Conservation (phyloP, 2,113 vertebrate genomes). For the Xenus cinereus region DNA sequence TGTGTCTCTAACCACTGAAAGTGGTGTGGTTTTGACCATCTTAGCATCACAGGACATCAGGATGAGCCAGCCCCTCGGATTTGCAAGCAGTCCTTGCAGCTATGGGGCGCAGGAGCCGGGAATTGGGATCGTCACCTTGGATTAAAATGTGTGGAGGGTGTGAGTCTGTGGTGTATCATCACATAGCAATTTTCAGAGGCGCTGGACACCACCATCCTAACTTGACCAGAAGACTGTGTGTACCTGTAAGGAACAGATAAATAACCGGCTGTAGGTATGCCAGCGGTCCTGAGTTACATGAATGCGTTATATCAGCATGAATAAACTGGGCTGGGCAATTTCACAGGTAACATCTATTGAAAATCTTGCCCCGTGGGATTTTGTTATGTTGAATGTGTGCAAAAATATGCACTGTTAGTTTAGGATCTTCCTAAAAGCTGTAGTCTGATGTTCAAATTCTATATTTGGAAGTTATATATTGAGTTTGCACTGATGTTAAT, state of each 20-base stretch:
- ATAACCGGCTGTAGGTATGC: neutral
- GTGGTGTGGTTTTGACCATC: accelerated
- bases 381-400: neutral
- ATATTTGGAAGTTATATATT: neutral
- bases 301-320: neutral
- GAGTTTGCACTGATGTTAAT: neutral
- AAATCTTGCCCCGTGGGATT: neutral
- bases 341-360: neutral
- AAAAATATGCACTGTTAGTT: neutral
- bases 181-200: neutral
- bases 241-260: neutral
- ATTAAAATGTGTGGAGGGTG: neutral
- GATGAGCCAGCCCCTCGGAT: neutral
- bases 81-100: neutral
- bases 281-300: neutral
- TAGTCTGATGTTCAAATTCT: neutral
- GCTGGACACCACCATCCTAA: neutral
- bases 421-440: neutral
- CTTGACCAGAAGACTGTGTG: neutral
- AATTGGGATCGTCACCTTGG: neutral
- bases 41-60: neutral
- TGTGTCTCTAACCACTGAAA: neutral
- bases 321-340: neutral
- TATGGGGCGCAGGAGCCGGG: neutral
- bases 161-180: neutral